Evolutionary conservation across 37 sponge, comb jelly and placozoan species (phyloP).

Genomic region (Ianthella basta): DNA sequence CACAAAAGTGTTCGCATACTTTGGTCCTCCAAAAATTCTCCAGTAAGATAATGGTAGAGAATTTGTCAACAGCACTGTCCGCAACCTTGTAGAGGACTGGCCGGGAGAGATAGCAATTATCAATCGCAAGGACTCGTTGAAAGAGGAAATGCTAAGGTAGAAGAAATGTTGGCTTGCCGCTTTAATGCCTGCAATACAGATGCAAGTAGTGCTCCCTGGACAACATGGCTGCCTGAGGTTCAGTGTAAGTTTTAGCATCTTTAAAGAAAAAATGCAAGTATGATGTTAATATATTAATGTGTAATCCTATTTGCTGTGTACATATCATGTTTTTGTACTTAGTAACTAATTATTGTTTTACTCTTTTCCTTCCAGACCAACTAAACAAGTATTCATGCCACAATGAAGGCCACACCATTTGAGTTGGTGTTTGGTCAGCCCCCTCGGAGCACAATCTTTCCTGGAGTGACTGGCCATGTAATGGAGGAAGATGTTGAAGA

Average conservation of each 20-base stretch:
- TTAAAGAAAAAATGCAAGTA: neutral
- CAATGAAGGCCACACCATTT: constrained; percentile 47
- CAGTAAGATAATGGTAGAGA: constrained; percentile 26
- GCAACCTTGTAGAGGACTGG: constrained; percentile 1
- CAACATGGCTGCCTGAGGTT: constrained; percentile 18
- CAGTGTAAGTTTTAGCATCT: neutral
- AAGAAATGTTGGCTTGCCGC: constrained; percentile 3
- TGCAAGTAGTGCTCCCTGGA: neutral
- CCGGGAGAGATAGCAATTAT: constrained; percentile 18
- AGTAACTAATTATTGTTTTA: neutral
- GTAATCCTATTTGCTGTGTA: neutral
- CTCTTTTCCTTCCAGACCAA: constrained; percentile 25
- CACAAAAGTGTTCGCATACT: constrained; percentile 34
- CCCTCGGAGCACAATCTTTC: constrained; percentile 39
- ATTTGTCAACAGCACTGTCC: constrained; percentile 29
- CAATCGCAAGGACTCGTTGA: constrained; percentile 33
- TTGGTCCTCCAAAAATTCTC: constrained; percentile 24
- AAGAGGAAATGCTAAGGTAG: constrained; percentile 16
- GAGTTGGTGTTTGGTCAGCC: constrained; percentile 61
- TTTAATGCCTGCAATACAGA: neutral
- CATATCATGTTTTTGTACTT: too few species aligned
- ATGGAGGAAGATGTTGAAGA: neutral
- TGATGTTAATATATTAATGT: neutral
- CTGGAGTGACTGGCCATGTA: constrained; percentile 13
- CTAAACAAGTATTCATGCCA: constrained; percentile 46